Evolutionary conservation across 2,113 vertebrate genomes (phyloP).

Genomic region (Daboia siamensis): DNA sequence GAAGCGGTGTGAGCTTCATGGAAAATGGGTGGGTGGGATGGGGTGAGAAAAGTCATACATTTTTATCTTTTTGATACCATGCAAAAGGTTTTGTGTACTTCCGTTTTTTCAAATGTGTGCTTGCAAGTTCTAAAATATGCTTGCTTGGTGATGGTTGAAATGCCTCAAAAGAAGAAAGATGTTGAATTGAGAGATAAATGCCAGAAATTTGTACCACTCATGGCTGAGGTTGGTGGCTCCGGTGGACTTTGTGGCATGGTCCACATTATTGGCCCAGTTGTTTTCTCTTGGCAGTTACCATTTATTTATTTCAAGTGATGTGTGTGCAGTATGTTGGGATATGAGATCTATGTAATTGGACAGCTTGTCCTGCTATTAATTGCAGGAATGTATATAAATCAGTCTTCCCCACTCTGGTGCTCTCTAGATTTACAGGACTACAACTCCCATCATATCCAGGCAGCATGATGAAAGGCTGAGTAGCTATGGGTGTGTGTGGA

Average conservation of each 20-base stretch:
- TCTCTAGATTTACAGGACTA: not conserved
- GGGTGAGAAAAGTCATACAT: not conserved
- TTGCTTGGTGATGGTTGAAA: not conserved
- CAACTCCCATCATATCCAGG: not conserved
- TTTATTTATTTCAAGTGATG: not conserved
- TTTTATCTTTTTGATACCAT: not conserved
- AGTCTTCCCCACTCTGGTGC: not conserved
- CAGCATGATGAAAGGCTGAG: not conserved
- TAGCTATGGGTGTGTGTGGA: not conserved
- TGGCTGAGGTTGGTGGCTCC: not conserved
- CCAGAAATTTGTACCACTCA: not conserved
- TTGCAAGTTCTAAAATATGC: not conserved
- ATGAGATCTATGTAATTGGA: not conserved
- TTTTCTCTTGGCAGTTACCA: not conserved
- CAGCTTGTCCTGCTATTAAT: not conserved
- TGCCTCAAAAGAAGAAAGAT: not conserved
- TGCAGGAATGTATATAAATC: conserved; percentile 20
- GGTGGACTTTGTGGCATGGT: not conserved
- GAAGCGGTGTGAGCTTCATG: not conserved
- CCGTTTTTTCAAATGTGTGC: not conserved
- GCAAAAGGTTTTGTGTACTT: not conserved
- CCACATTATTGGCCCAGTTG: not conserved
- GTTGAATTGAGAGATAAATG: not conserved
- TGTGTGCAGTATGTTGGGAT: not conserved
- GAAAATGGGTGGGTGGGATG: not conserved